Evolutionary conservation across 2,797 vertebrate genomes (phyloP), one percentile per base, ranked within the genome.

Genomic region (Cuculus canorus): DNA sequence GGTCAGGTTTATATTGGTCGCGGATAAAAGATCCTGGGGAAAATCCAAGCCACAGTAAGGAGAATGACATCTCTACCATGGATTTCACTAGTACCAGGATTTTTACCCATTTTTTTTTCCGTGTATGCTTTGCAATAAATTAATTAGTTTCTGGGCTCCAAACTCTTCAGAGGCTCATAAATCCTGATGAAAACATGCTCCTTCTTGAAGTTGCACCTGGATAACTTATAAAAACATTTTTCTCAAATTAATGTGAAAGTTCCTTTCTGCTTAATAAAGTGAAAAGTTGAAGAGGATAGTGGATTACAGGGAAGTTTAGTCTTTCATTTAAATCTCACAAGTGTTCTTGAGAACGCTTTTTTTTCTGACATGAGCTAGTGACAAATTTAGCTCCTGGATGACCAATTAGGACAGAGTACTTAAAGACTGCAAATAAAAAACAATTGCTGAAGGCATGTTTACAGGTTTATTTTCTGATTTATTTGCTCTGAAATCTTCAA

Each of bases 121-220:
- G 1, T 30, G 83, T 8, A 71, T 85, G 21, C 22, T 69, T 91
- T 91, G 45, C 6, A 52, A 95, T 89, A 92, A 78, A 92, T 89
- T 47, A 89, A 83, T 93, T 91, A 8, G 24, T 82, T 80, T 89
- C 88, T 92, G 41, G 33, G 82, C 82, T 90, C n/a, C 78, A 63
- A 23, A 90, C 73, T 76, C 84, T 82, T 88, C 50, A 78, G 82
- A 83, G 37, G 32, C 50, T 71, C 82, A 90, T 95, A 96, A 96
- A 96, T 94, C 89, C 76, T 85, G 59, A 64, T 33, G 69, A 85
- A 91, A 83, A 92, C 84, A 81, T 71, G 86, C 50, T 85, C 24
- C n/a, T 47, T 94, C 91, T 95, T 96, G 95, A 95, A 80, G 76
- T 10, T 93, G 89, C 92, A 93, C 92, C 92, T 96, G 92, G 84